Conservation (phyloP, 2,113 vertebrate genomes). For the Urocolius indicus region DNA sequence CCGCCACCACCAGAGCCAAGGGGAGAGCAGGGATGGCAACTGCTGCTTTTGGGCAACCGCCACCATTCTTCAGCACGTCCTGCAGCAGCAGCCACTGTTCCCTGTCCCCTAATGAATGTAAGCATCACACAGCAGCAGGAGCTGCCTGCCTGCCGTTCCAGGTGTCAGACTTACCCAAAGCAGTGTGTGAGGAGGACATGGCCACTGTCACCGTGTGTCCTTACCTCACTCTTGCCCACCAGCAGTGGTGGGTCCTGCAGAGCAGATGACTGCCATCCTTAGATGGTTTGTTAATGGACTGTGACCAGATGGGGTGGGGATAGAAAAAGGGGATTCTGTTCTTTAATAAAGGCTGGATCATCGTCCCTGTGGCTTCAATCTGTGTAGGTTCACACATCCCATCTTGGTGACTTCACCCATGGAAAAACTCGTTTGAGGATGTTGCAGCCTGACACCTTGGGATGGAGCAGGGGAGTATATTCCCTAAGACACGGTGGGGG, state of each 20-base stretch:
- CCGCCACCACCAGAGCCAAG: not conserved
- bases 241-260: not conserved
- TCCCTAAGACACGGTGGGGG: not conserved
- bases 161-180: not conserved
- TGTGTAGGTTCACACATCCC: not conserved
- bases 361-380: not conserved
- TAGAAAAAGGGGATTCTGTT: not conserved
- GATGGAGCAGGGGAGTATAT: not conserved
- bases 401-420: not conserved
- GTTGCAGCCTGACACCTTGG: not conserved
- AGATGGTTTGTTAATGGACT: not conserved
- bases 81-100: not conserved
- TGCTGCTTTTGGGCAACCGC: not conserved
- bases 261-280: not conserved
- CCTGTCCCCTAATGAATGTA: not conserved
- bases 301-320: not conserved
- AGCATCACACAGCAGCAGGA: not conserved
- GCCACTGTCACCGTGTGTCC: not conserved
- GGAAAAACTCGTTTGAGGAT: not conserved
- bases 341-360: not conserved
- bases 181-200: not conserved
- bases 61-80: not conserved
- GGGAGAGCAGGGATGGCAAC: not conserved
- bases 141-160: not conserved
- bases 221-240: not conserved